Conservation (phyloP, 1,140 invertebrate species). For the Anthonomus grandis region DNA sequence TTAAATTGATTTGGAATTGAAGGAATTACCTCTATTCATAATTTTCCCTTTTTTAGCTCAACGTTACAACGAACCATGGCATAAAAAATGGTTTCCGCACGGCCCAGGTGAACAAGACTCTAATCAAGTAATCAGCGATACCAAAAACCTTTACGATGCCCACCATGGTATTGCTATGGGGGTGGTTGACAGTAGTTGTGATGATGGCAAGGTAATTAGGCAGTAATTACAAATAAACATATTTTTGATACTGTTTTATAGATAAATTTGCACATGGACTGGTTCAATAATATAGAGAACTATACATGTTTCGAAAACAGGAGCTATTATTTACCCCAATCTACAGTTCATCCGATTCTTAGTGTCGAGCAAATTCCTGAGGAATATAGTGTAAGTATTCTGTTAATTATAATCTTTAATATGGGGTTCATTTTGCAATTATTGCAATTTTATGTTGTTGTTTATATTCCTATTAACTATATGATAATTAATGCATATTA, state of each 20-base stretch:
- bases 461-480: too few species aligned
- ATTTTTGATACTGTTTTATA: slow-evolving; percentile 43
- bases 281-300: slow-evolving; percentile 61
- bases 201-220: slow-evolving; percentile 63
- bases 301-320: slow-evolving; percentile 63
- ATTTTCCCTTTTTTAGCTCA: slow-evolving; percentile 9
- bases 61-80: slow-evolving; percentile 42
- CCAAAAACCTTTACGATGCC: slow-evolving; percentile 40
- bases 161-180: slow-evolving; percentile 60
- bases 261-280: slow-evolving; percentile 68
- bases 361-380: slow-evolving; percentile 60
- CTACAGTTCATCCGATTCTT: slow-evolving; percentile 51
- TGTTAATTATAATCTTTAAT: too few species aligned
- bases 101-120: slow-evolving; percentile 38
- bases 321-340: slow-evolving; percentile 51
- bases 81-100: slow-evolving; percentile 52
- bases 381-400: slow-evolving; percentile 60
- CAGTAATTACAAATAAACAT: neutral
- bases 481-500: too few species aligned
- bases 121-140: slow-evolving; percentile 26
- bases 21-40: neutral
- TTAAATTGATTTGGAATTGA: too few species aligned
- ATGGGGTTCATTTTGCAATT: slow-evolving; percentile 1
- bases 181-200: slow-evolving; percentile 55
- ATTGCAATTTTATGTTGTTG: too few species aligned